Conservation (phyloP, 2,797 vertebrate species). For the Cichlasoma orientale region DNA sequence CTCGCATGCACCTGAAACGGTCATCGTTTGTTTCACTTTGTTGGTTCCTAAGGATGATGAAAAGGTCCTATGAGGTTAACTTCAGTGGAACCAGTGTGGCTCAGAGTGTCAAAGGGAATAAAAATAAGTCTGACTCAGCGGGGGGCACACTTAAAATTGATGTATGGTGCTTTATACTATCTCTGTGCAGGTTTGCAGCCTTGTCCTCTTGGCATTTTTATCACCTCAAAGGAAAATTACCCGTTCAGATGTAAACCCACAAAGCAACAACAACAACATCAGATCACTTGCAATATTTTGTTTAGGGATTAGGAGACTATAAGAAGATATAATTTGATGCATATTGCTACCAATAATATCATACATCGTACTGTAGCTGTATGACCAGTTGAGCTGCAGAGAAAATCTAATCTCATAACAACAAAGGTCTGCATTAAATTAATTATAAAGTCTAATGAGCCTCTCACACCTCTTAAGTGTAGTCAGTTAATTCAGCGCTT, state of each 20-base stretch:
- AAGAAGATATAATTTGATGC: neutral
- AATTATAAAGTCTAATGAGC: conserved; percentile 4
- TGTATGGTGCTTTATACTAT: conserved; percentile 33
- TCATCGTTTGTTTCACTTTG: conserved; percentile 62
- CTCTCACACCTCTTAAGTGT: conserved; percentile 4
- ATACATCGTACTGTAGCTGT: neutral
- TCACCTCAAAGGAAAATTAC: conserved; percentile 30
- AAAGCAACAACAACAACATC: conserved; percentile 18
- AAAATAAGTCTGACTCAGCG: conserved; percentile 40
- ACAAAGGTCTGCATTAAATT: neutral
- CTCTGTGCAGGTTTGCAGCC: conserved; percentile 18
- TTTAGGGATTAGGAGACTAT: neutral
- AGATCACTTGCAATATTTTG: neutral
- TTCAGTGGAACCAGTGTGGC: conserved; percentile 7
- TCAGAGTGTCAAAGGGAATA: conserved; percentile 42
- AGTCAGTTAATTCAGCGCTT: conserved; percentile 3
- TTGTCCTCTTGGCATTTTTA: conserved; percentile 33
- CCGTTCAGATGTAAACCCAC: conserved; percentile 1
- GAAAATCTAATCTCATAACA: neutral
- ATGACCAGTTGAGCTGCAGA: neutral
- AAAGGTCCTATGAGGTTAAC: conserved; percentile 52
- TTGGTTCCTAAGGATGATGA: conserved; percentile 49
- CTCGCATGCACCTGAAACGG: conserved; percentile 30
- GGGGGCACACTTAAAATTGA: conserved; percentile 40
- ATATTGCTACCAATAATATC: neutral